These are phyloP conservation scores for Anguilla pacifica DNA, from an alignment of 2,797 vertebrate species.

Conservation along the genomic window DNA sequence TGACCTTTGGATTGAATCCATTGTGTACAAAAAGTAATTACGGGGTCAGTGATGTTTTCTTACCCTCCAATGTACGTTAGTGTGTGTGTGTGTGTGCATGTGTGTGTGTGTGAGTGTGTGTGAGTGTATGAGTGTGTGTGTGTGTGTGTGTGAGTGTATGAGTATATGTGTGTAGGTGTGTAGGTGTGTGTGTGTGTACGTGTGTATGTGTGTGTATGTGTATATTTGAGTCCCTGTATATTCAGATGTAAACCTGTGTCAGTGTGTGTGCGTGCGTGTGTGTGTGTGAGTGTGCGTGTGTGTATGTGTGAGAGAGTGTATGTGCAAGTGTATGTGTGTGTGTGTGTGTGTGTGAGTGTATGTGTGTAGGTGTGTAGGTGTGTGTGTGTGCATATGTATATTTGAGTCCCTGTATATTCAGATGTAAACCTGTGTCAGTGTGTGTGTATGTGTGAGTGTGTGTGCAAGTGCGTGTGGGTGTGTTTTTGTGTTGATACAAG, in stretches of 20 bases:
- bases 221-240: slow-evolving; percentile 31
- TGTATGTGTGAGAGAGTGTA: not conserved
- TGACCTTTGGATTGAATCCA: slow-evolving; percentile 14
- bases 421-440: not conserved
- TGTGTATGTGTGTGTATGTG: slow-evolving; percentile 45
- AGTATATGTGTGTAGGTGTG: not conserved
- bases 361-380: not conserved
- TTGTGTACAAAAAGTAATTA: slow-evolving; percentile 17
- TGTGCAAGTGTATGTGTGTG: too few species aligned
- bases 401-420: slow-evolving; percentile 22
- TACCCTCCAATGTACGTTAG: not conserved
- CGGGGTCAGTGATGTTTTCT: slow-evolving; percentile 27
- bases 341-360: not conserved
- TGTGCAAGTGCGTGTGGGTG: not conserved
- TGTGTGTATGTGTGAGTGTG: not conserved
- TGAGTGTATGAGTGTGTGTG: too few species aligned
- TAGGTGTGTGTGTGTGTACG: not conserved
- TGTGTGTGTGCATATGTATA: slow-evolving; percentile 47
- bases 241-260: not conserved
- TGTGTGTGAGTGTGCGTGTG: not conserved
- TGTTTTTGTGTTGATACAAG: not conserved
- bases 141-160: not conserved
- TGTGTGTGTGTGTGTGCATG: not conserved
- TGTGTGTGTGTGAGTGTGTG: too few species aligned
- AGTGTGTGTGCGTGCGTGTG: not conserved